Conservation (phyloP, 2,113 vertebrate genomes). For the Dipodomys spectabilis region DNA sequence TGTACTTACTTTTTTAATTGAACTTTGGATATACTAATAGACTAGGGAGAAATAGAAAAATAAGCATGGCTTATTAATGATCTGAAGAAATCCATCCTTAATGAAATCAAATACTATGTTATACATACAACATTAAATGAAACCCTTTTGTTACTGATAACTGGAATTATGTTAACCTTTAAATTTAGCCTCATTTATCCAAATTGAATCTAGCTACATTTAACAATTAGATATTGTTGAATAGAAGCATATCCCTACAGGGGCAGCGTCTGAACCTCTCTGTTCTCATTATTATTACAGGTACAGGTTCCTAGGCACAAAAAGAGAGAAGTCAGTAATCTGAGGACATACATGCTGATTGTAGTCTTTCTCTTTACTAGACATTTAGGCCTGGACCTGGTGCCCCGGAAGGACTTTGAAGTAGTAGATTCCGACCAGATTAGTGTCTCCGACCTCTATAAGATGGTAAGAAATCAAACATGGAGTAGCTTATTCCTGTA, state of each 20-base stretch:
- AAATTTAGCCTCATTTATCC: neutral
- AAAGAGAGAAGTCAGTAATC: neutral
- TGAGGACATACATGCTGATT: neutral
- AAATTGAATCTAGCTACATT: neutral
- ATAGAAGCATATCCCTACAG: neutral
- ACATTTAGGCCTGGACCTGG: slow-evolving; percentile 96
- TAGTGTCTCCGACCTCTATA: slow-evolving; percentile 98
- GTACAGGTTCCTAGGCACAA: neutral
- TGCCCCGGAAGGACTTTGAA: slow-evolving; percentile 98
- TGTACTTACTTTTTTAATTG: neutral
- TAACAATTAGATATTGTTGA: neutral
- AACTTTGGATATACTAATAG: slow-evolving; percentile 38
- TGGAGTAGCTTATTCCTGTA: slow-evolving; percentile 8
- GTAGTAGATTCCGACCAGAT: slow-evolving; percentile 98
- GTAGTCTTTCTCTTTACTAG: slow-evolving; percentile 85
- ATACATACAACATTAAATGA: neutral
- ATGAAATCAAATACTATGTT: slow-evolving; percentile 12
- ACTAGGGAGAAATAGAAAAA: slow-evolving; percentile 57
- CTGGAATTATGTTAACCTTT: slow-evolving; percentile 19
- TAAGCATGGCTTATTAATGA: slow-evolving; percentile 43
- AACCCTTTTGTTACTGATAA: slow-evolving; percentile 4
- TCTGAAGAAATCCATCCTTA: slow-evolving; percentile 41
- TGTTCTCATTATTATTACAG: neutral
- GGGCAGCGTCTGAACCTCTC: neutral
- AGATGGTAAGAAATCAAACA: slow-evolving; percentile 92